Conservation (phyloP, 1,140 invertebrate species). For the Aphis gossypii region DNA sequence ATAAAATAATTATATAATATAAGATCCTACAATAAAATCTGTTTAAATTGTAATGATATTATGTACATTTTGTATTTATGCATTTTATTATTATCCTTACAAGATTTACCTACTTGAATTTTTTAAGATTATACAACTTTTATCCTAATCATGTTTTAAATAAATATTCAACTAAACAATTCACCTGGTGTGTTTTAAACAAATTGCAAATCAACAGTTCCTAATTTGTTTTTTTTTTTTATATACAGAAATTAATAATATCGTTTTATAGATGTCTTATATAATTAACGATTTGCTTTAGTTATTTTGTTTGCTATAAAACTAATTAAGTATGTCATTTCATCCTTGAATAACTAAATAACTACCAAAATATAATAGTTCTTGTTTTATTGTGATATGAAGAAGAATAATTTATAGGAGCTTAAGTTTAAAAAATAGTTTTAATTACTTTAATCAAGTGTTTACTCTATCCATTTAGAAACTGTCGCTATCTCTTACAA, state of each 20-base stretch:
- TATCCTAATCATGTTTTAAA: background rate
- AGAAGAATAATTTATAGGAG: background rate
- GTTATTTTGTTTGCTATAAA: too few species aligned
- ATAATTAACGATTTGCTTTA: too few species aligned
- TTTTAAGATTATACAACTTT: background rate
- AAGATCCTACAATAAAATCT: background rate
- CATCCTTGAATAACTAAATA: background rate
- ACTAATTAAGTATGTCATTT: background rate
- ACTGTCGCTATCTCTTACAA: background rate
- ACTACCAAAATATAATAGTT: background rate
- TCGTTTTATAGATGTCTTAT: too few species aligned
- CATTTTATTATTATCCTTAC: background rate
- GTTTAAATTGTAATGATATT: background rate
- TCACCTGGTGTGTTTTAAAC: background rate
- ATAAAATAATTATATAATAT: background rate
- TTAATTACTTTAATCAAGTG: background rate
- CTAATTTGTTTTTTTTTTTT: background rate
- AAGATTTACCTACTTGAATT: background rate
- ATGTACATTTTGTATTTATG: background rate
- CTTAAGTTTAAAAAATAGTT: background rate
- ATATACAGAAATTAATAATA: background rate
- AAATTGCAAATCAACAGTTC: background rate
- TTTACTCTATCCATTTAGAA: background rate
- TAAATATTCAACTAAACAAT: background rate
- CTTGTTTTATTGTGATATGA: background rate